phyloP scores from a whole-genome alignment of 1,140 invertebrate genomes.

The Achatina immaculata region DNA sequence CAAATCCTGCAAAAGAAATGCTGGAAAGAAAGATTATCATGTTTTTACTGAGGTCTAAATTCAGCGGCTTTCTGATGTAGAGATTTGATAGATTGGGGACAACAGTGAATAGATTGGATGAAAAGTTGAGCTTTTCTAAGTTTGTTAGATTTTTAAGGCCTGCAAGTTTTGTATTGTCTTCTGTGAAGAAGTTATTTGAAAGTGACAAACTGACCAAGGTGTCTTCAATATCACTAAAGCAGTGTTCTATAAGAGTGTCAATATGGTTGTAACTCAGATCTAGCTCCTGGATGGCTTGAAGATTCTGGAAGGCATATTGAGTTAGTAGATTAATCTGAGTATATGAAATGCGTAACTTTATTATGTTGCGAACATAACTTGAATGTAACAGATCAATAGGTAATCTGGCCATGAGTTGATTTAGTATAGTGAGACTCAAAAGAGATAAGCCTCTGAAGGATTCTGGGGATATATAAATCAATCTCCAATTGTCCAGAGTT shows the following conservation, averaged over 20 bases:
- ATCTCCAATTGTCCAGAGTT: constrained; percentile 8
- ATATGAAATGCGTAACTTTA: background rate
- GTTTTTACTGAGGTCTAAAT: background rate
- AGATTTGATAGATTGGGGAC: background rate
- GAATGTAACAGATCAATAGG: background rate
- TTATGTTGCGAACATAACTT: background rate
- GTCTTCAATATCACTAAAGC: background rate
- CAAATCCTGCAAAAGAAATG: background rate
- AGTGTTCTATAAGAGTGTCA: background rate
- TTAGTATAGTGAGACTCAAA: background rate
- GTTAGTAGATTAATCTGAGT: background rate
- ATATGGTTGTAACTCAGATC: constrained; percentile 25
- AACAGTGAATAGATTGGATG: background rate
- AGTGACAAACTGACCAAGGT: background rate
- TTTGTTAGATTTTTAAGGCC: background rate
- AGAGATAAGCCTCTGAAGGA: background rate
- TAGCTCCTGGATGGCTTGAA: background rate
- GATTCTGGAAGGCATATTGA: background rate
- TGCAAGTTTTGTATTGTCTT: background rate
- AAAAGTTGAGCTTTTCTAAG: background rate
- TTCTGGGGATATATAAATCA: background rate
- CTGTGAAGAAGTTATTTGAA: background rate
- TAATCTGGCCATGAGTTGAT: background rate
- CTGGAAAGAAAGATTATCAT: background rate
- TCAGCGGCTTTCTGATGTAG: background rate